Conservation (phyloP, 2,797 vertebrate genomes). For the Vireo griseus region DNA sequence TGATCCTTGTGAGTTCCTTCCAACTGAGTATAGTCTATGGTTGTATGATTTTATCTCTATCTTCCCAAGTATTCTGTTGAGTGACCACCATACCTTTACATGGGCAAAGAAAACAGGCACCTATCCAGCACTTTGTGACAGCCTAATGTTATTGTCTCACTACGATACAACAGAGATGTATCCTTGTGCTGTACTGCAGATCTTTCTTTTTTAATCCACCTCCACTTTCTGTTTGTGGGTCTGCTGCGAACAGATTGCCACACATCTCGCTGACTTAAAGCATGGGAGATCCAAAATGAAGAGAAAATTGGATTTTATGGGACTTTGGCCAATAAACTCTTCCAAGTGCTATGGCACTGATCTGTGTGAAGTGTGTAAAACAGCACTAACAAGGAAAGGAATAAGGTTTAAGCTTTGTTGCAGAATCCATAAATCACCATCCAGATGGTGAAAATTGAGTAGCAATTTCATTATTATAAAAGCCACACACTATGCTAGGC, state of each 20-base stretch:
- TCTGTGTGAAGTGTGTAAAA: background rate
- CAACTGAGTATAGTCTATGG: background rate
- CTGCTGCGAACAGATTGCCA: background rate
- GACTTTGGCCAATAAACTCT: background rate
- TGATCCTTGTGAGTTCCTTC: background rate
- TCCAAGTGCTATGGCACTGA: background rate
- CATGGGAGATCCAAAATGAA: background rate
- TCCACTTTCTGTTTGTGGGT: background rate
- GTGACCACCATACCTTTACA: accelerated
- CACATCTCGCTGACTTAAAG: background rate
- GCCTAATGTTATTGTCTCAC: background rate
- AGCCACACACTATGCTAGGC: background rate
- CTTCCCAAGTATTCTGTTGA: background rate
- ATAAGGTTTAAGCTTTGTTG: constrained; percentile 32
- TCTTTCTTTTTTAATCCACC: background rate
- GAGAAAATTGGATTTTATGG: background rate
- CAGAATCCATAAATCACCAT: constrained; percentile 10
- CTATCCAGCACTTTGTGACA: background rate
- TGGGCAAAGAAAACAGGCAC: background rate
- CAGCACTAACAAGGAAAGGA: constrained; percentile 23
- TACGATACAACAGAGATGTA: background rate
- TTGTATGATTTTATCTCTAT: background rate
- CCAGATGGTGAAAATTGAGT: constrained; percentile 3
- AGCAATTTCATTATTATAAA: background rate
- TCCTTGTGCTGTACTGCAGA: background rate